A percentile compares a stretch with the other conserved stretches of the same genome.
These are phyloP conservation scores for Drosophila affinis DNA, from an alignment of 2,888 invertebrate genomes.

Conservation along the genomic window DNA sequence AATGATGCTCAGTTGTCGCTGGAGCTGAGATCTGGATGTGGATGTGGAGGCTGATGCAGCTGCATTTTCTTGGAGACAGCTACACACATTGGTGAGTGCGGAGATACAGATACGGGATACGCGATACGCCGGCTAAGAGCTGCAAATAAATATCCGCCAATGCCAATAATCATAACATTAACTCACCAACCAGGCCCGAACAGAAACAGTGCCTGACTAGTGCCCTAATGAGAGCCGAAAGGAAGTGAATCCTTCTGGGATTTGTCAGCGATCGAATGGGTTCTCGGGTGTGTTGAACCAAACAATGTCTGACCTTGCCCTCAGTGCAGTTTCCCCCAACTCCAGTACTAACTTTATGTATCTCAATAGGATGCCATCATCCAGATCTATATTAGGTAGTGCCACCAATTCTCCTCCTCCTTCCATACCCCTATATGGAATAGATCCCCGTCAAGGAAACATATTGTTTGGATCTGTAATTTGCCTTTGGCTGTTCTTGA, in stretches of 20 bases:
- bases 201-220: background rate
- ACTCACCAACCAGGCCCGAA: slow-evolving; percentile 43
- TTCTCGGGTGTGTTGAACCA: too few species aligned
- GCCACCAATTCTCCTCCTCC: too few species aligned
- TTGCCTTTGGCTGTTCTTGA: slow-evolving; percentile 35
- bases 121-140: slow-evolving; percentile 44
- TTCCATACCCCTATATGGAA: too few species aligned
- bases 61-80: slow-evolving; percentile 8
- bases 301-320: too few species aligned
- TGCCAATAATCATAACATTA: slow-evolving; percentile 72
- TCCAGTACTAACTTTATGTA: too few species aligned
- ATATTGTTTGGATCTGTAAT: background rate
- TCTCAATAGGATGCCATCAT: too few species aligned
- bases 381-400: too few species aligned
- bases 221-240: slow-evolving; percentile 20
- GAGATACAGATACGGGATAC: slow-evolving; percentile 2
- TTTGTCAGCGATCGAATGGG: background rate
- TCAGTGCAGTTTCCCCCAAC: too few species aligned
- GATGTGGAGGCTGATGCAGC: slow-evolving; percentile 12
- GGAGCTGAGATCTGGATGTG: slow-evolving; percentile 19
- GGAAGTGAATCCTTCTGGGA: background rate
- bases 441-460: too few species aligned
- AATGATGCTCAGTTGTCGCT: slow-evolving; percentile 75
- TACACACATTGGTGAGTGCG: background rate
- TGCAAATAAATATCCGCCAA: slow-evolving; percentile 61